Evolutionary conservation across 2,797 vertebrate genomes (phyloP).

Genomic region (Eulemur coronatus): DNA sequence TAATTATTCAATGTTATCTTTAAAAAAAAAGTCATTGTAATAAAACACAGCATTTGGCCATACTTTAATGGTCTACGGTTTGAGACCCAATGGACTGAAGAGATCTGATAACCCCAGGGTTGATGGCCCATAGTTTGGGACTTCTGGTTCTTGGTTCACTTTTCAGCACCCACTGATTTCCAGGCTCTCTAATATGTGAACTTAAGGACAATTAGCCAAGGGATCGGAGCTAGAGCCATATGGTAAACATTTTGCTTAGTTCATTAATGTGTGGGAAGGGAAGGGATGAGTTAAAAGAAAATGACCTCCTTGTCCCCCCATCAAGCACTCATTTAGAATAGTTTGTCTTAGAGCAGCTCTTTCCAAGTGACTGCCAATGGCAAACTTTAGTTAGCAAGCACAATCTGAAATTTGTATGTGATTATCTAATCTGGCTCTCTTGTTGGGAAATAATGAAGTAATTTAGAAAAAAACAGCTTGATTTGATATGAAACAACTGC

Average conservation of each 20-base stretch:
- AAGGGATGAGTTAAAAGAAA: constrained; percentile 30
- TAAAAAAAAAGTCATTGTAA: background rate
- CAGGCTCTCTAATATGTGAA: background rate
- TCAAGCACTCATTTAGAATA: constrained; percentile 32
- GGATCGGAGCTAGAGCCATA: background rate
- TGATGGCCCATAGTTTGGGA: background rate
- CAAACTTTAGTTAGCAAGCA: constrained; percentile 49
- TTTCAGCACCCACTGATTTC: background rate
- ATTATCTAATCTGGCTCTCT: constrained; percentile 64
- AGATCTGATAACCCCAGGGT: background rate
- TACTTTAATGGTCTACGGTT: background rate
- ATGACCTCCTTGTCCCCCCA: background rate
- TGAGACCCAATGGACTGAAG: background rate
- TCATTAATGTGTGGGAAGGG: background rate
- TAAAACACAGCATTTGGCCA: background rate
- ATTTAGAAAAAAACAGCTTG: constrained; percentile 61
- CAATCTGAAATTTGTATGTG: constrained; percentile 59
- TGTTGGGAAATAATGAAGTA: constrained; percentile 72
- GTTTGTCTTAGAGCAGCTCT: constrained; percentile 45
- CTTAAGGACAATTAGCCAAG: background rate
- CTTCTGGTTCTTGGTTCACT: background rate
- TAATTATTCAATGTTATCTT: background rate
- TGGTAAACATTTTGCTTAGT: constrained; percentile 42
- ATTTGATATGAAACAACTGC: constrained; percentile 56
- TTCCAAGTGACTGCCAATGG: constrained; percentile 37